Conservation (phyloP, 1,140 invertebrate species). For the Harpegnathos saltator region DNA sequence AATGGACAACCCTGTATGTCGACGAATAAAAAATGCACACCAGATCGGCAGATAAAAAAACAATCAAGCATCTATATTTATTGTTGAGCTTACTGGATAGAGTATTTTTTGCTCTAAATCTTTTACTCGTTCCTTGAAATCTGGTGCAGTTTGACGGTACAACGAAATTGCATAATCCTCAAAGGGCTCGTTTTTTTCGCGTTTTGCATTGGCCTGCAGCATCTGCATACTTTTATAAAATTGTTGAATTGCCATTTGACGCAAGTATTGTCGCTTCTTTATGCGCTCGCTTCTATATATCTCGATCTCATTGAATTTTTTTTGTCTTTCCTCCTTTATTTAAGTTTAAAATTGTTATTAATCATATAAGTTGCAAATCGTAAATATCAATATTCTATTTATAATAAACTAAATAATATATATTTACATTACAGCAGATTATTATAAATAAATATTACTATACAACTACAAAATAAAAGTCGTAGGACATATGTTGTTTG, state of each 20-base stretch:
- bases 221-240: conserved; percentile 93
- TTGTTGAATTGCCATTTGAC: conserved; percentile 90
- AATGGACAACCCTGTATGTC: too few relatives aligned
- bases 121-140: conserved; percentile 92
- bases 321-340: conserved; percentile 89
- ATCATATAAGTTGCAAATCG: conserved; percentile 10
- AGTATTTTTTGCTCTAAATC: conserved; percentile 91
- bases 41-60: conserved; percentile 2
- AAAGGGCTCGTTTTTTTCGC: conserved; percentile 88
- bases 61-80: conserved; percentile 32
- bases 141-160: conserved; percentile 90
- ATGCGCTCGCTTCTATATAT: conserved; percentile 89
- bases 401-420: not conserved
- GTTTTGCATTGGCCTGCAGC: conserved; percentile 89
- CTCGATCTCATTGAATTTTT: conserved; percentile 89
- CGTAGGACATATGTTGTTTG: too few relatives aligned
- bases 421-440: conserved; percentile 19
- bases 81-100: conserved; percentile 89
- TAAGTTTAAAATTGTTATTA: conserved; percentile 66
- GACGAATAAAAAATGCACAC: not conserved
- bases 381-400: not conserved
- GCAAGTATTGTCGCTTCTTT: conserved; percentile 88
- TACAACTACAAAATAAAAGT: conserved; percentile 28
- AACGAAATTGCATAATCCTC: conserved; percentile 92
- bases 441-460: conserved; percentile 22